Conservation (phyloP, 2,113 vertebrate species). For the Callaeas wilsoni region DNA sequence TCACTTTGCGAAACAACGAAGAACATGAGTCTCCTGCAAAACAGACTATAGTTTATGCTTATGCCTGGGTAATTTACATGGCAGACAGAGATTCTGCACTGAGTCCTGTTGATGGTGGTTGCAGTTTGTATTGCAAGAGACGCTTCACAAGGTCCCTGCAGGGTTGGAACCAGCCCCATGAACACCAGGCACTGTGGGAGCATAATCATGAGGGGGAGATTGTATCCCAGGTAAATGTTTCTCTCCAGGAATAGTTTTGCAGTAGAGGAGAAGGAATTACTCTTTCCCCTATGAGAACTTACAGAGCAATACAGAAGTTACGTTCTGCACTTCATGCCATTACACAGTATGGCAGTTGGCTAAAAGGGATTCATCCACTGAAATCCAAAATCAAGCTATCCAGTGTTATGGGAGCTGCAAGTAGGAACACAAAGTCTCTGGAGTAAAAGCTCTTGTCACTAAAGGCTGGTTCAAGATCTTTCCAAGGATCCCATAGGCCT, state of each 20-base stretch:
- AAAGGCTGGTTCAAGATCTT: neutral
- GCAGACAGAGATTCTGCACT: neutral
- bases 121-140: neutral
- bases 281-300: neutral
- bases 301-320: neutral
- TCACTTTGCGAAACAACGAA: neutral
- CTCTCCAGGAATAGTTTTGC: neutral
- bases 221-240: neutral
- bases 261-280: neutral
- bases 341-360: rapidly evolving
- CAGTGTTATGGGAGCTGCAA: neutral
- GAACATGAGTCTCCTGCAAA: neutral
- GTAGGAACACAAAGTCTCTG: neutral
- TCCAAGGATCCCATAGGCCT: neutral
- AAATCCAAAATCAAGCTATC: neutral
- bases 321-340: rapidly evolving
- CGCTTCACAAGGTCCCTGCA: neutral
- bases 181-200: neutral
- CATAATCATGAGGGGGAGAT: rapidly evolving
- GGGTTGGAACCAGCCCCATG: neutral
- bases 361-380: neutral
- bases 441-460: neutral
- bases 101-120: neutral
- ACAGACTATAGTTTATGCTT: neutral
- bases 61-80: neutral